phyloP scores from a whole-genome alignment of 1,140 invertebrate species.

The Rhopalosiphum padi region DNA sequence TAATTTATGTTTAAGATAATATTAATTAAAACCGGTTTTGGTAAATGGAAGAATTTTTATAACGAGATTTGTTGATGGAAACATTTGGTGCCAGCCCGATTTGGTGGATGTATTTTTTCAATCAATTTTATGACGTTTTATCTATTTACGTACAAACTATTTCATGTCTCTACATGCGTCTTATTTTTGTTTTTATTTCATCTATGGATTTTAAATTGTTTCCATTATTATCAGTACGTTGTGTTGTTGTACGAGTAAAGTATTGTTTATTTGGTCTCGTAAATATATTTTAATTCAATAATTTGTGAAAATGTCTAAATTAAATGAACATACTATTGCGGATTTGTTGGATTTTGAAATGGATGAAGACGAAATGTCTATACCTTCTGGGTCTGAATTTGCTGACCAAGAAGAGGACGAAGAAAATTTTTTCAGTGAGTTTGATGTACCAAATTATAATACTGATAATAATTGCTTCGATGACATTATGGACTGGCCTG shows the following conservation, averaged over 20 bases:
- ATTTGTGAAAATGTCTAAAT: background rate
- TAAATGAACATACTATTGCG: background rate
- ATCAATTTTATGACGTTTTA: background rate
- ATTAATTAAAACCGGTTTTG: background rate
- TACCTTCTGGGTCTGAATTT: background rate
- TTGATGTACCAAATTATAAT: background rate
- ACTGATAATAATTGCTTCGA: background rate
- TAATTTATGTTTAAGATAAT: background rate
- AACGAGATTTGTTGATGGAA: background rate
- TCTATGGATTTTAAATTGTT: too few species aligned
- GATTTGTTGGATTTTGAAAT: background rate
- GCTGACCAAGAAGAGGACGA: background rate
- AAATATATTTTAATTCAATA: too few species aligned
- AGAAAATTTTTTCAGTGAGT: background rate
- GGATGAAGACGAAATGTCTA: background rate
- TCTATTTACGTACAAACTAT: too few species aligned
- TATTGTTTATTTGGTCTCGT: too few species aligned
- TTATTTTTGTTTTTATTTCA: too few species aligned
- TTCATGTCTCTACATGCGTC: too few species aligned
- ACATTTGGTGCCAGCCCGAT: background rate
- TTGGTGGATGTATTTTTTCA: conserved; percentile 4
- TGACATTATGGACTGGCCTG: background rate
- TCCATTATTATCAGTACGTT: too few species aligned
- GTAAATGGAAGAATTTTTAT: background rate
- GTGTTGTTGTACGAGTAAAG: too few species aligned